A percentile compares a stretch with the other conserved stretches of the same genome.
Evolutionary conservation across 2,113 vertebrate species (phyloP).

Genomic region (Progne subis): DNA sequence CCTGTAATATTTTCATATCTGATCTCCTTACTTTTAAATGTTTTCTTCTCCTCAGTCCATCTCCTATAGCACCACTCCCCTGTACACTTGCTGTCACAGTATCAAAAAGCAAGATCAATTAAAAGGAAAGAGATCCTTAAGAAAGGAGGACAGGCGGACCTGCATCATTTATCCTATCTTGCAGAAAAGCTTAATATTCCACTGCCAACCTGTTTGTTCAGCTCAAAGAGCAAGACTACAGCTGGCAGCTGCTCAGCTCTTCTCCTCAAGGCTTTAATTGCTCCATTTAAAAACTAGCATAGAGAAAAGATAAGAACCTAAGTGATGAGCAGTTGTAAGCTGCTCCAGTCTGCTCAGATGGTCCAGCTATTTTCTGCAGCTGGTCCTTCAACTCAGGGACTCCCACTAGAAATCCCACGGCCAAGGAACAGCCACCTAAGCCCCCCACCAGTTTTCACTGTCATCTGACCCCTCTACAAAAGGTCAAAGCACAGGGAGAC

Average conservation of each 20-base stretch:
- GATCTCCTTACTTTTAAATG: neutral
- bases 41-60: neutral
- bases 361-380: neutral
- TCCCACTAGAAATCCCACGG: neutral
- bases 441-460: neutral
- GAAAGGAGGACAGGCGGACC: neutral
- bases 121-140: neutral
- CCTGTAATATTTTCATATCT: neutral
- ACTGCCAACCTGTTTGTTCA: neutral
- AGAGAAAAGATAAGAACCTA: neutral
- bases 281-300: neutral
- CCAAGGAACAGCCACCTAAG: neutral
- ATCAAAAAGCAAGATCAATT: neutral
- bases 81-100: neutral
- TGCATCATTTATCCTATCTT: neutral
- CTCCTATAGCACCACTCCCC: neutral
- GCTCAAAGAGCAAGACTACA: neutral
- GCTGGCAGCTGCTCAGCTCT: neutral
- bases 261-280: neutral
- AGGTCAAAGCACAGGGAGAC: neutral
- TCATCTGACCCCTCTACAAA: neutral
- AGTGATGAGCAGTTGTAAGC: neutral
- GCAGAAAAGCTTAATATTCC: neutral
- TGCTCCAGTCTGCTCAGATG: neutral
- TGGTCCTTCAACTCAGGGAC: accelerated